Evolutionary conservation across 2,797 vertebrate species (phyloP), one percentile per base, ranked within the genome.

Genomic region (Takifugu rubripes): DNA sequence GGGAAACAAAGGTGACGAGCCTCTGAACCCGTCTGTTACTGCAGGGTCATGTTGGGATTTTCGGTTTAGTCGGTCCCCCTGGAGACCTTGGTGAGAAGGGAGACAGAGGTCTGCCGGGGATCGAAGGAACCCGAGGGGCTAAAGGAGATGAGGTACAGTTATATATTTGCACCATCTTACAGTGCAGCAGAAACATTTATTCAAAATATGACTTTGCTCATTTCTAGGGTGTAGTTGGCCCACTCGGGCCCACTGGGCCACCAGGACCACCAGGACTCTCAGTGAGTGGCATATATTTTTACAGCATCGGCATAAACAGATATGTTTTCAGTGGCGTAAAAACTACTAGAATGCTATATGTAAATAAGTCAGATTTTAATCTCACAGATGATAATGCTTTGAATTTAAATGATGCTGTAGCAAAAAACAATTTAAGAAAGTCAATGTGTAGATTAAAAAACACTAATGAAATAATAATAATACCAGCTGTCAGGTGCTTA

Each of bases 71-170:
- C 3, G 96, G 96, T 0, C 93, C 93, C 3, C 91, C 95, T 0
- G 96, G 96, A 66, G 96, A 98, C 56, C 70, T 84, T 15, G 96
- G 96, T 1, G 96, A 98, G 85, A 98, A 98, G 74, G 96, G 96
- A 36, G 96, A 98, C 76, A 83, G 85, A 71, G 96, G 96, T 1
- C 85, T 95, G 12, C 93, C 94, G 0, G 96, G 96, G 40, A 82
- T 66, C 54, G 91, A 95, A 76, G 96, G 96, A 15, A 56, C 83
- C 56, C 89, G 61, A 0, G 96, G 96, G 33, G 62, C 89, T 56
- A 94, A 94, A 87, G 96, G 96, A 89, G 94, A 97, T 3, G 60
- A 61, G 27, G 94, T 96, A 79, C 76, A 16, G 43, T 5, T 1
- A 85, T 85, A 26, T 25, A 2, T 6, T 33, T 49, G 45, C 12